A percentile compares a stretch with the other conserved stretches of the same genome.
phyloP scores from a whole-genome alignment of 1,140 invertebrate genomes.

The Habropoda laboriosa region DNA sequence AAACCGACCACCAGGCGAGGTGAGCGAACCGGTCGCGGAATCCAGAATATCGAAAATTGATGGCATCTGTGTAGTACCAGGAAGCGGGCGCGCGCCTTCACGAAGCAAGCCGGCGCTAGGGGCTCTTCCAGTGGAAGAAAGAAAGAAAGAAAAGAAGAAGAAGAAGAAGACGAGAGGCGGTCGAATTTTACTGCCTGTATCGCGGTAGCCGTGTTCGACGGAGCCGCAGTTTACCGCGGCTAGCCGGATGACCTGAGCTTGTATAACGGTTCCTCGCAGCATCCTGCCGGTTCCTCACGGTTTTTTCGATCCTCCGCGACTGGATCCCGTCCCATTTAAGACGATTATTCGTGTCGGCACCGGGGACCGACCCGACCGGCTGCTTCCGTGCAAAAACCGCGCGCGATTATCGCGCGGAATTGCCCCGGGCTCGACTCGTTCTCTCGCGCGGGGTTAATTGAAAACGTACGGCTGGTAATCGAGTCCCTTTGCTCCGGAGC shows the following conservation, averaged over 20 bases:
- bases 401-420: neutral
- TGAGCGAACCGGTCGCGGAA: neutral
- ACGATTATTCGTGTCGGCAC: slow-evolving; percentile 52
- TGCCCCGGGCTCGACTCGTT: neutral
- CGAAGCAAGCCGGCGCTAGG: neutral
- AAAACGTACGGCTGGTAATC: neutral
- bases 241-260: slow-evolving; percentile 54
- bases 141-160: no score
- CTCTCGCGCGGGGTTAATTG: slow-evolving; percentile 23
- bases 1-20: neutral
- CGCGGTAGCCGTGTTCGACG: slow-evolving; percentile 43
- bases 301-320: slow-evolving; percentile 50
- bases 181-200: slow-evolving; percentile 52
- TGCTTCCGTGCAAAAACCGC: neutral
- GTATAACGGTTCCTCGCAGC: slow-evolving; percentile 59
- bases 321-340: slow-evolving; percentile 54
- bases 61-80: slow-evolving; percentile 12
- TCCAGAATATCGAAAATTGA: slow-evolving; percentile 26
- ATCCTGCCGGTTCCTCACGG: slow-evolving; percentile 52
- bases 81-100: neutral
- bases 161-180: neutral
- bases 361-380: neutral
- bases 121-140: no score
- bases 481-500: neutral
- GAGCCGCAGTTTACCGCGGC: slow-evolving; percentile 40